Evolutionary conservation across 2,113 vertebrate genomes (phyloP), one percentile per base, ranked within the genome.

Genomic region (Spheniscus mendiculus): DNA sequence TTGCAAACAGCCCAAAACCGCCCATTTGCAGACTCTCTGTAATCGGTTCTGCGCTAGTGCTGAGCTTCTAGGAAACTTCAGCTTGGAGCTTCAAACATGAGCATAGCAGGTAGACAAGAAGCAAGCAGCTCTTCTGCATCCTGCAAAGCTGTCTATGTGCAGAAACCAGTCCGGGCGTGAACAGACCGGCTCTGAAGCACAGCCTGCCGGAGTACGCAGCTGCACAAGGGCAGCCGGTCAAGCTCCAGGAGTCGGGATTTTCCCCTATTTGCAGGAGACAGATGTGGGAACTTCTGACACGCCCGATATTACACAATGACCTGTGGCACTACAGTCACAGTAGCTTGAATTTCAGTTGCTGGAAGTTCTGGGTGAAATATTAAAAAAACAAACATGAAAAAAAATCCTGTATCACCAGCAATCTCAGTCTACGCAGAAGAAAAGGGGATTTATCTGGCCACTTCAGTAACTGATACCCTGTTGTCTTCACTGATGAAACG

Each of bases 11-110:
- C 30, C 72, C 56, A 1, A 32, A 27, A 5, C 7, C 1, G 25
- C 26, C 45, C 34, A 2, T 30, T 11, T 40, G 47, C 26, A 65
- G 73, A 12, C 9, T 40, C 62, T n/a, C 20, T 15, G 16, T 8
- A 11, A 40, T 20, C 1, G 0, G 63, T 22, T 63, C 65, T 27
- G 72, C 1, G 7, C n/a, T 4, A 15, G 20, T 1, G 42, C 53
- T 49, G 49, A 58, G 71, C 61, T 61, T 19, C 47, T 3, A 9
- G 32, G 79, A 38, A 20, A 30, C 66, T 16, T 40, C 73, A 14
- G 44, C 59, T 32, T 8, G 38, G 17, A 32, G 78, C 45, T 77
- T 53, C 30, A 6, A 21, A 16, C 12, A 5, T 1, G 16, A 58
- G 21, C 19, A 4, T 0, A 22, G 71, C 14, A 12, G 36, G 26